Percentiles rank a stretch among this genome's conserved stretches.
Conservation (phyloP, 2,888 invertebrate genomes). For the Tenthredo livida region DNA sequence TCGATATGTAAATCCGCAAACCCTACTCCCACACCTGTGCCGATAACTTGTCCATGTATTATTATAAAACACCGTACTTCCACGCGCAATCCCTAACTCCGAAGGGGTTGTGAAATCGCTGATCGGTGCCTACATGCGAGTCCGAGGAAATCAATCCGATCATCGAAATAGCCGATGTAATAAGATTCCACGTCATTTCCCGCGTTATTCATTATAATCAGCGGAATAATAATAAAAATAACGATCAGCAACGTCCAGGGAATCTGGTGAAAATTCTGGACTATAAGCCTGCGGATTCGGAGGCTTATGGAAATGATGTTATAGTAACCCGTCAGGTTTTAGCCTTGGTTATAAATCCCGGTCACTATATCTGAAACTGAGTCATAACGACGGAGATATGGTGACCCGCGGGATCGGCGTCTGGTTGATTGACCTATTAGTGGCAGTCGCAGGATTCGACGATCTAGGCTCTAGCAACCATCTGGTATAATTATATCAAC, state of each 20-base stretch:
- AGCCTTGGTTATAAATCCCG: neutral
- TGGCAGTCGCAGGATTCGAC: neutral
- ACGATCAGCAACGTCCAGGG: neutral
- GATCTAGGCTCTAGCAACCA: neutral
- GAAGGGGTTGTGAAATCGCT: neutral
- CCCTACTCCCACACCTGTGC: neutral
- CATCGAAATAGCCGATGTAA: neutral
- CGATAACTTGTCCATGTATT: neutral
- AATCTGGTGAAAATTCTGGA: neutral
- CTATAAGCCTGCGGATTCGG: neutral
- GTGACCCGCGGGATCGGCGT: neutral
- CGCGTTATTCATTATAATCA: neutral
- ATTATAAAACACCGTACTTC: neutral
- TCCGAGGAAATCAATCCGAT: neutral
- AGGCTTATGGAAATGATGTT: constrained; percentile 7
- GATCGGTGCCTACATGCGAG: neutral
- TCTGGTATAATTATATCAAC: neutral
- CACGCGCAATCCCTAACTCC: neutral
- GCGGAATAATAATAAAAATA: neutral
- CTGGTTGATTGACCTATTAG: constrained; percentile 23
- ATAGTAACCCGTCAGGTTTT: neutral
- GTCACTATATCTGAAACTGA: neutral
- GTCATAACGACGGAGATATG: neutral
- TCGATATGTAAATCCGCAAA: constrained; percentile 12
- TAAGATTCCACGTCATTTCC: neutral